phyloP scores from a whole-genome alignment of 1,140 invertebrate genomes.

The Whitmania pigra region DNA sequence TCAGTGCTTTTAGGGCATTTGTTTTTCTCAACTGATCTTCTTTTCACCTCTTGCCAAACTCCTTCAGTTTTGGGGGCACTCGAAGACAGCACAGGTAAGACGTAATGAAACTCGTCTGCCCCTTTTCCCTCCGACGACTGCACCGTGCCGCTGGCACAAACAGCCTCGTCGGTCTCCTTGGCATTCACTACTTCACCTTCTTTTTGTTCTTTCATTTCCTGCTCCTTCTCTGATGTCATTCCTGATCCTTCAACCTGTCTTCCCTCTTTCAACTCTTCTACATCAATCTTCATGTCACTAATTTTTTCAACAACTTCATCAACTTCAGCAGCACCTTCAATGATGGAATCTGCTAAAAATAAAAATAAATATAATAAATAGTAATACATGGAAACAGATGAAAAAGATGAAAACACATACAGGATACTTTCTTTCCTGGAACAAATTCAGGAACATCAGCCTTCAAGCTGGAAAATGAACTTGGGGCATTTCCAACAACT shows the following conservation, averaged over 20 bases:
- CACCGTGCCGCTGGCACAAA: neutral
- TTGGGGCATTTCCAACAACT: conserved; percentile 48
- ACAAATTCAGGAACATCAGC: conserved; percentile 74
- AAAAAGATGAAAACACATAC: too few relatives aligned
- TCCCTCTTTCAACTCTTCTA: neutral
- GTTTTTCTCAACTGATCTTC: conserved; percentile 26
- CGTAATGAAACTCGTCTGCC: conserved; percentile 15
- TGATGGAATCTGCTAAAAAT: too few relatives aligned
- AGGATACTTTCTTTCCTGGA: conserved; percentile 40
- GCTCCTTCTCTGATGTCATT: conserved; percentile 24
- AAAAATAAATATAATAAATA: too few relatives aligned
- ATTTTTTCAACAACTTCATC: neutral
- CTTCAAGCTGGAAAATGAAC: conserved; percentile 49
- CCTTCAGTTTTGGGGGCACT: conserved; percentile 35
- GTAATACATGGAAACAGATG: too few relatives aligned
- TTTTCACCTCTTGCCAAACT: conserved; percentile 36
- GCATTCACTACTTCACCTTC: conserved; percentile 26
- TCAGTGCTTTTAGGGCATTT: neutral
- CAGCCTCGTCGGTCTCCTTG: neutral
- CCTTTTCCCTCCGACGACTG: neutral
- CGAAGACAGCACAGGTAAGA: conserved; percentile 29
- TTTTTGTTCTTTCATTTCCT: conserved; percentile 30
- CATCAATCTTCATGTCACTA: neutral
- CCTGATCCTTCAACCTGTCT: conserved; percentile 19
- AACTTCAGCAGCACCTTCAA: neutral